These are phyloP conservation scores for Macrobrachium rosenbergii DNA, from an alignment of 1,140 invertebrate species.

Conservation along the genomic window DNA sequence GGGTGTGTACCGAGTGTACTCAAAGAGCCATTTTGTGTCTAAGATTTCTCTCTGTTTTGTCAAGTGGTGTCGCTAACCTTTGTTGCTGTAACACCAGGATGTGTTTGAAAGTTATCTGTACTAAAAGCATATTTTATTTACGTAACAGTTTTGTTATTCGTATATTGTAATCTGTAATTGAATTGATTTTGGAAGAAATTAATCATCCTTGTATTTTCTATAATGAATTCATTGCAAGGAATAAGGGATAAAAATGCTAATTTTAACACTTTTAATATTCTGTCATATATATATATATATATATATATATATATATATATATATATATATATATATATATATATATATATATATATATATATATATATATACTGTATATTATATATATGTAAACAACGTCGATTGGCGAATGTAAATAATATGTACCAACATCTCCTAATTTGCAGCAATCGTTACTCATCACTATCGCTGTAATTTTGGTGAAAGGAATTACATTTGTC, in stretches of 20 bases:
- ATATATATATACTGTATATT: conserved; percentile 50
- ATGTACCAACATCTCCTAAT: too few relatives aligned
- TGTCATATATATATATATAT: conserved; percentile 28
- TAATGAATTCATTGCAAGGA: neutral
- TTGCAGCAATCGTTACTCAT: too few relatives aligned
- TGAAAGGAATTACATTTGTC: conserved; percentile 32
- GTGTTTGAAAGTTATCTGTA: too few relatives aligned
- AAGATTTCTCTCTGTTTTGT: too few relatives aligned
- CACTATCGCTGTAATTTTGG: too few relatives aligned
- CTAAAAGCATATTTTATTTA: too few relatives aligned
- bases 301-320: conserved; percentile 49
- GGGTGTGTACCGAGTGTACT: too few relatives aligned
- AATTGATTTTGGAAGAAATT: neutral
- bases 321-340: conserved; percentile 48
- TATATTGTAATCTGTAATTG: too few relatives aligned
- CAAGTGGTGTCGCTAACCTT: neutral
- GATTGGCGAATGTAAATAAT: neutral
- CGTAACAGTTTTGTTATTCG: too few relatives aligned
- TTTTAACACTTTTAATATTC: neutral
- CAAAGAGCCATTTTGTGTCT: too few relatives aligned
- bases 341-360: conserved; percentile 49
- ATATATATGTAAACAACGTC: conserved; percentile 17
- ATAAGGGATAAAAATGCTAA: too few relatives aligned
- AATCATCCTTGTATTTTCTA: neutral
- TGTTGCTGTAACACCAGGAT: too few relatives aligned